A percentile compares a stretch with the other conserved stretches of the same genome.
phyloP scores from a whole-genome alignment of 2,797 vertebrate species.

The Smutsia gigantea region DNA sequence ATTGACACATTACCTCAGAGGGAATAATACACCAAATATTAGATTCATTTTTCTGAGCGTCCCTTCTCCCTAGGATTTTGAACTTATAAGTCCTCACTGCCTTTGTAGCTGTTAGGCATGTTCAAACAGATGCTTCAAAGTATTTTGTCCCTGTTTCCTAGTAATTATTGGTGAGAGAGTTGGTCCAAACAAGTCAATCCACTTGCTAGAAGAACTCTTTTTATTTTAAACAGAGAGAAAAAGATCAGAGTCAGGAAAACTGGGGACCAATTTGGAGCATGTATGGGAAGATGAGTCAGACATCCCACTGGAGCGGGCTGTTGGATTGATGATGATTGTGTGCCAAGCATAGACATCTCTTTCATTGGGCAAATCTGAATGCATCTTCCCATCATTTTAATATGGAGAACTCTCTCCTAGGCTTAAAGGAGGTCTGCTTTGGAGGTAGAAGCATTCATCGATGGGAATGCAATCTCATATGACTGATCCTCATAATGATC shows the following conservation, averaged over 20 bases:
- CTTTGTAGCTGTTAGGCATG: neutral
- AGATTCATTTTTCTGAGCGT: neutral
- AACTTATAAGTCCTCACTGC: neutral
- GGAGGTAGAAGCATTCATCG: neutral
- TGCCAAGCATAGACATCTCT: neutral
- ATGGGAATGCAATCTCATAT: neutral
- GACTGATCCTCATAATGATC: neutral
- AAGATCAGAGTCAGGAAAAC: neutral
- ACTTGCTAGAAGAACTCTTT: neutral
- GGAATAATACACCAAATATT: neutral
- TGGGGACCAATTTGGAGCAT: neutral
- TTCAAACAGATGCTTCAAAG: neutral
- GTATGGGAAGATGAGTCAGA: neutral
- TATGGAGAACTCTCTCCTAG: neutral
- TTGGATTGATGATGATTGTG: neutral
- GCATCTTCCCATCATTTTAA: neutral
- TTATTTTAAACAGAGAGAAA: neutral
- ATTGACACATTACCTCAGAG: neutral
- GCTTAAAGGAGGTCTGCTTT: neutral
- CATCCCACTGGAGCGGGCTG: too few species aligned
- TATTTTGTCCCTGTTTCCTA: neutral
- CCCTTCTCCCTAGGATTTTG: neutral
- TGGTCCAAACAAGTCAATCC: neutral
- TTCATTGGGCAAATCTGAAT: neutral
- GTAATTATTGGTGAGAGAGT: neutral